Percentiles rank a stretch among this genome's conserved stretches.
Conservation (phyloP, 1,140 invertebrate species). For the Drosophila burlai region DNA sequence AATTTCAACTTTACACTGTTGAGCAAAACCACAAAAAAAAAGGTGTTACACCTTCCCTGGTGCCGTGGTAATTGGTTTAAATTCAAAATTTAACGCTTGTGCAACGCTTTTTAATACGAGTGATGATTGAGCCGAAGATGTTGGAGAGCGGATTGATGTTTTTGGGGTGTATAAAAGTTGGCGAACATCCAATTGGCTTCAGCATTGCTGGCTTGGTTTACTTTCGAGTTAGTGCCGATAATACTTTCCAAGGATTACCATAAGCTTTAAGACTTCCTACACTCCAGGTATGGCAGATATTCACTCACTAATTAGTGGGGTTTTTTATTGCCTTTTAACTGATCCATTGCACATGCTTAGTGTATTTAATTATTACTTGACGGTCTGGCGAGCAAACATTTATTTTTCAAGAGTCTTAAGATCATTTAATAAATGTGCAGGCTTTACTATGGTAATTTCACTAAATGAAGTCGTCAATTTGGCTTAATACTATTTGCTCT, state of each 20-base stretch:
- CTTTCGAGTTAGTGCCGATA: slow-evolving; percentile 19
- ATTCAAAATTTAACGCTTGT: slow-evolving; percentile 37
- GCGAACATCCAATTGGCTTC: not conserved
- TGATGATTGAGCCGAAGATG: slow-evolving; percentile 13
- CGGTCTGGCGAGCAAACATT: slow-evolving; percentile 5
- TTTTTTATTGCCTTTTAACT: slow-evolving; percentile 13
- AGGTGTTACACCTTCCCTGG: slow-evolving; percentile 40
- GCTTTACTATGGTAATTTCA: not conserved
- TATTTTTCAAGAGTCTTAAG: not conserved
- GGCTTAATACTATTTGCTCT: not conserved
- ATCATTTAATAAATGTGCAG: not conserved
- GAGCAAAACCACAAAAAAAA: slow-evolving; percentile 20
- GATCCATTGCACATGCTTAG: slow-evolving; percentile 5
- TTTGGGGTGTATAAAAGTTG: slow-evolving; percentile 27
- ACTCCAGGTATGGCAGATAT: not conserved
- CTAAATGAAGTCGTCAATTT: slow-evolving; percentile 4
- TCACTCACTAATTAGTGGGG: slow-evolving; percentile 7
- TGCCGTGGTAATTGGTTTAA: slow-evolving; percentile 57
- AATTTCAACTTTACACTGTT: slow-evolving; percentile 53
- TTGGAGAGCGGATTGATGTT: slow-evolving; percentile 3
- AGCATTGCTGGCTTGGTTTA: slow-evolving; percentile 17
- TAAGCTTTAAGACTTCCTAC: not conserved
- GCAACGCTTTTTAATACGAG: slow-evolving; percentile 34
- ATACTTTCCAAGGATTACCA: not conserved
- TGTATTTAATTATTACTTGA: slow-evolving; percentile 8